phyloP scores from a whole-genome alignment of 1,140 invertebrate genomes.

The Oncopodura yosiiana region DNA sequence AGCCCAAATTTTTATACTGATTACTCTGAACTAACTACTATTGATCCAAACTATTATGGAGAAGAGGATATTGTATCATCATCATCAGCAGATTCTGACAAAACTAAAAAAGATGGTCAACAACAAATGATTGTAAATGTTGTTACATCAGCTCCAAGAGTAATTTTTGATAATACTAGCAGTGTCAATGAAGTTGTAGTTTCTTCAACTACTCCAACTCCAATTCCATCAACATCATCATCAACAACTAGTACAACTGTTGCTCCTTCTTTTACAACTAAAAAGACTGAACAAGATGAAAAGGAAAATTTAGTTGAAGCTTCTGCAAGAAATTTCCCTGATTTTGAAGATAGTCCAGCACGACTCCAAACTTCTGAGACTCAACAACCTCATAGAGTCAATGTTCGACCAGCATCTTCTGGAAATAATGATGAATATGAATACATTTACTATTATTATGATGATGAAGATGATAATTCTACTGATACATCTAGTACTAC shows the following conservation, averaged over 20 bases:
- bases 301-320: slow-evolving; percentile 31
- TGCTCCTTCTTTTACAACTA: neutral
- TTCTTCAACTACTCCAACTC: neutral
- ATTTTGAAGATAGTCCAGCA: slow-evolving; percentile 31
- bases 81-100: neutral
- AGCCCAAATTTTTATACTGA: neutral
- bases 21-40: neutral
- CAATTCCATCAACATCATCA: neutral
- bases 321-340: slow-evolving; percentile 23
- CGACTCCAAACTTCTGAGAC: slow-evolving; percentile 36
- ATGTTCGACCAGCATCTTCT: slow-evolving; percentile 79
- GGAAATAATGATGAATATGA: slow-evolving; percentile 84
- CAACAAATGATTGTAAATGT: slow-evolving; percentile 31
- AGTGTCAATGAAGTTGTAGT: neutral
- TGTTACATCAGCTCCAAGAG: slow-evolving; percentile 23
- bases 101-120: slow-evolving; percentile 12
- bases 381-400: slow-evolving; percentile 49
- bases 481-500: slow-evolving; percentile 3
- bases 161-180: slow-evolving; percentile 23
- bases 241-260: slow-evolving; percentile 1
- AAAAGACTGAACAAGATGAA: slow-evolving; percentile 9
- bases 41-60: neutral
- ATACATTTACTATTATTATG: slow-evolving; percentile 82
- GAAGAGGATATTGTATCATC: no score
- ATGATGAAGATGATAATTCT: slow-evolving; percentile 49